Percentiles rank a stretch among this genome's conserved stretches.
Evolutionary conservation across 1,140 invertebrate genomes (phyloP).

Genomic region (Nephila pilipes): DNA sequence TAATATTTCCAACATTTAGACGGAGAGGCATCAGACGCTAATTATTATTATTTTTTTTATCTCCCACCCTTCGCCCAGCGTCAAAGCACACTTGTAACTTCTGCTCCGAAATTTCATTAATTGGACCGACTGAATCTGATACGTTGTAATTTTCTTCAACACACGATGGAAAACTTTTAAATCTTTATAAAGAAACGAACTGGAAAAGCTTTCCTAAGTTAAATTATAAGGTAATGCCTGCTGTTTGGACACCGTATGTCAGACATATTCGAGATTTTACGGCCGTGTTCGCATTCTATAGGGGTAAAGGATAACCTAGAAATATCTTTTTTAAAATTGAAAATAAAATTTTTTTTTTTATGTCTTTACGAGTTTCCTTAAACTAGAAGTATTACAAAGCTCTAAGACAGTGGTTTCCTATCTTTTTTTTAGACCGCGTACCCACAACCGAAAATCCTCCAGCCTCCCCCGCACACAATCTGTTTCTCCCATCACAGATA

Average conservation of each 20-base stretch:
- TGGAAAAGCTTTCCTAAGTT: not conserved
- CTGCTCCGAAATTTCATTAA: constrained; percentile 49
- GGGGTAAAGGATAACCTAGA: not conserved
- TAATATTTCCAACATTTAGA: constrained; percentile 48
- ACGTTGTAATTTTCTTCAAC: constrained; percentile 25
- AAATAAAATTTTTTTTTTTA: too few relatives aligned
- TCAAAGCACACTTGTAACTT: constrained; percentile 35
- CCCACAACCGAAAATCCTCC: too few relatives aligned
- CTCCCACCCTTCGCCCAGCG: not conserved
- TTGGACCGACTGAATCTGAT: constrained; percentile 39
- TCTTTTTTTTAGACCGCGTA: too few relatives aligned
- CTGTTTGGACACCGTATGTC: not conserved
- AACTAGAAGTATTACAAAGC: too few relatives aligned
- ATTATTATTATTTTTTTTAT: constrained; percentile 25
- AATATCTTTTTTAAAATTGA: too few relatives aligned
- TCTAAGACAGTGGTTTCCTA: too few relatives aligned
- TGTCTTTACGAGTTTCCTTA: too few relatives aligned
- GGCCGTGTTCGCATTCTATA: not conserved
- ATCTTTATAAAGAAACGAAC: not conserved
- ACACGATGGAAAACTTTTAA: constrained; percentile 16
- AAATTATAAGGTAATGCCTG: constrained; percentile 2
- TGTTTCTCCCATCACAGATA: too few relatives aligned
- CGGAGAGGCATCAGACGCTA: constrained; percentile 10
- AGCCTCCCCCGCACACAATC: too few relatives aligned
- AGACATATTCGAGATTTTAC: not conserved